Base-by-base conservation (phyloP, 2,113 vertebrate species). In the Emydocephalus ijimae region DNA sequence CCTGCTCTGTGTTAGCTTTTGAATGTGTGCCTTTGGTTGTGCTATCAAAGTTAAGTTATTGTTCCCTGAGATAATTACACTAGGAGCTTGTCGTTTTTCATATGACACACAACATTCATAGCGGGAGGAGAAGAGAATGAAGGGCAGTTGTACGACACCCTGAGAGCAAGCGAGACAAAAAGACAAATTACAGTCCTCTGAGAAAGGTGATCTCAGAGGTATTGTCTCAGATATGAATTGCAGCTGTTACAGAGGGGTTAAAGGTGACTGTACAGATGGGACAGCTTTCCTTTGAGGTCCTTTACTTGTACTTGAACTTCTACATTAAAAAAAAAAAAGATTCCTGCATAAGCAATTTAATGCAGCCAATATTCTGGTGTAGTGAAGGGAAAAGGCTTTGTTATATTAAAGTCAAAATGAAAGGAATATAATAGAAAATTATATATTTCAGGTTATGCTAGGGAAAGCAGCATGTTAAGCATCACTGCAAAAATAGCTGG, bases 351-450 rank as follows among this genome's bases (percentile, higher is more conserved):
- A 93, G 94, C 95, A 91, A 81, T 96, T 95, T 94, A 95, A 95
- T 88, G 93, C 90, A 93, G 54, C 94, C 92, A 92, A 94, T 96
- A 96, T 95, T 95, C 95, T 96, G 94, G 94, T 69, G 96, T 96
- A 95, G 92, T 11, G 94, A 95, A 96, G 96, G 94, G 94, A 96
- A 95, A 96, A 96, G 94, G 92, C 94, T 96, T 97, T 95, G 96
- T 97, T 96, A 94, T 96, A 95, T 96, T 96, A 93, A 95, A 97
- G 96, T 97, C 96, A 96, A 97, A 97, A 88, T 92, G 95, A 96
- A 93, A 95, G 96, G 95, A 96, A 94, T 95, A 95, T 97, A 97
- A 96, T 97, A 95, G 96, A 94, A 97, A 97, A 97, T 97, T 97
- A 96, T 95, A 96, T 93, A 96, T 96, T 96, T 96, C 97, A 94